Evolutionary conservation across 2,113 vertebrate species (phyloP).

Genomic region (Ploceus nigricollis): DNA sequence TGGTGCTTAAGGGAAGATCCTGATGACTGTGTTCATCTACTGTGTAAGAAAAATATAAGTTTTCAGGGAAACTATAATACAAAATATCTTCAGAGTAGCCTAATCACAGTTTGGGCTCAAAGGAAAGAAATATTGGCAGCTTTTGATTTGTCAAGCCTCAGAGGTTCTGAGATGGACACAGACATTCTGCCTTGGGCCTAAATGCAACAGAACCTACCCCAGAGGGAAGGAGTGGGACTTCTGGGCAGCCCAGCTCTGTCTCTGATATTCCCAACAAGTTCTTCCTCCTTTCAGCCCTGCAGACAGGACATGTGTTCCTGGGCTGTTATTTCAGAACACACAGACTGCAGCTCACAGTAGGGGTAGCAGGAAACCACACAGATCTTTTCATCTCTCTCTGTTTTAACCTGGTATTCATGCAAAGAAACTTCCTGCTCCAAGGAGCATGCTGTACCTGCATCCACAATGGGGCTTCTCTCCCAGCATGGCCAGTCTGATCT

Average conservation of each 20-base stretch:
- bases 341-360: background rate
- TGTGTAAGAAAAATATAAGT: background rate
- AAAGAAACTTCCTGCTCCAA: background rate
- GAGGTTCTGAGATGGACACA: background rate
- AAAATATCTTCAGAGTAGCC: background rate
- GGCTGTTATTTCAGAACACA: background rate
- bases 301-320: background rate
- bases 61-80: background rate
- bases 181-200: background rate
- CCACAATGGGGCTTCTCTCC: background rate
- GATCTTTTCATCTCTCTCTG: background rate
- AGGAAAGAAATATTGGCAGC: background rate
- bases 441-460: background rate
- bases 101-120: background rate
- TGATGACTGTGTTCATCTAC: background rate
- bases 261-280: background rate
- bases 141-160: background rate
- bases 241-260: background rate
- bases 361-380: background rate
- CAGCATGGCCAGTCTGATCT: background rate
- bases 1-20: background rate
- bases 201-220: fast-evolving
- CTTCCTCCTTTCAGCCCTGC: background rate
- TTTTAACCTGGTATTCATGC: background rate
- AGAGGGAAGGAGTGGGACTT: background rate